Evolutionary conservation across 2,888 invertebrate species (phyloP), one percentile per base, ranked within the genome.

Genomic region (Morinoia aosen): DNA sequence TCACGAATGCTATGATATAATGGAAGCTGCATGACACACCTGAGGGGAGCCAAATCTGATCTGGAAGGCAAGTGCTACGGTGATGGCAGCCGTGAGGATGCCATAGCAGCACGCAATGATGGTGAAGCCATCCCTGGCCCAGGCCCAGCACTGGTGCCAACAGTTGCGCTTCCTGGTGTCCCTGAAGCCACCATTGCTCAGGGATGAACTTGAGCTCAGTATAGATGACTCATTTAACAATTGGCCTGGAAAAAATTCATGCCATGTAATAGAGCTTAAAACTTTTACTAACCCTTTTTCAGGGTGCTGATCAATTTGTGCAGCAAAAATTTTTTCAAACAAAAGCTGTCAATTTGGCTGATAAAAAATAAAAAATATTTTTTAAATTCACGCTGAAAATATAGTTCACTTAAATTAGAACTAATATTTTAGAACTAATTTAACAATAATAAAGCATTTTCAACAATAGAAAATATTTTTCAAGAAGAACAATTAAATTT

Each of bases 11-110:
- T 90, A 25, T 48, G 90, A n/a, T n/a, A n/a, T n/a, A n/a, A n/a
- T n/a, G n/a, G n/a, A n/a, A 76, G 76, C 76, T 25, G 76, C 10
- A 33, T 76, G 8, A 96, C 97, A 97, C 94, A 98, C 98, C 98
- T 98, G 98, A 97, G 98, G 98, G 97, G 98, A 98, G 7, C 98
- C 98, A 97, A 98, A 98, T 97, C 98, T 98, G 97, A 98, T 98
- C 97, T 98, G 98, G 95, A 98, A 97, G 96, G 98, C 97, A 95
- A 98, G 97, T 88, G 98, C 98, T 93, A 98, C 97, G 40, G 98
- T 98, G 97, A 98, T 98, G 96, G 98, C 98, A 95, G 98, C 97
- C 48, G 98, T 98, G 97, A 98, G 98, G 88, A 98, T 97, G 91
- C 98, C 97, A 97, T 98, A 98, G 96, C 98, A 98, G 57, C 97